These are phyloP conservation scores for Galaxea fascicularis DNA, from an alignment of 92 coral and sea anemone species.

Conservation along the genomic window DNA sequence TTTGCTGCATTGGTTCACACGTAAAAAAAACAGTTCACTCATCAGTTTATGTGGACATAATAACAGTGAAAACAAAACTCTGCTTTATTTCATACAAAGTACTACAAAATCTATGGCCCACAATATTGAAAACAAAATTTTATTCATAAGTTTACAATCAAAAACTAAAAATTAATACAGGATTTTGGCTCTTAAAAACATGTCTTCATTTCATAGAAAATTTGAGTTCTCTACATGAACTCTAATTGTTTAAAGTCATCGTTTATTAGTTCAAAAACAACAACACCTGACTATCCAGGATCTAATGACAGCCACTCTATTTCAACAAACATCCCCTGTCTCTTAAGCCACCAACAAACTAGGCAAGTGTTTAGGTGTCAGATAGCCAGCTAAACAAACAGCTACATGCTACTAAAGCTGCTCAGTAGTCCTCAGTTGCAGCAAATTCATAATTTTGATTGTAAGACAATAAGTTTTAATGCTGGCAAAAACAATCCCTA, in stretches of 20 bases:
- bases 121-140: not conserved
- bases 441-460: too few species aligned
- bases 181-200: not conserved
- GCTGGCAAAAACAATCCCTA: too few species aligned
- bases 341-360: not conserved
- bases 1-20: too few species aligned
- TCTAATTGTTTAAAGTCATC: not conserved
- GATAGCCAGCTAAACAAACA: too few species aligned
- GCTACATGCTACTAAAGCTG: too few species aligned
- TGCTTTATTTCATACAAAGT: slow-evolving; percentile 10
- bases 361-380: too few species aligned
- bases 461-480: too few species aligned
- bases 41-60: too few species aligned
- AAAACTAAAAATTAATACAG: not conserved
- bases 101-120: not conserved
- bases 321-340: too few species aligned
- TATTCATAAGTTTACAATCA: not conserved
- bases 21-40: too few species aligned
- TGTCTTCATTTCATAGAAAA: not conserved
- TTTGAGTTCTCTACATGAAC: not conserved
- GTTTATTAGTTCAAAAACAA: not conserved
- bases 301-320: not conserved
- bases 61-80: not conserved
- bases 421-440: too few species aligned
- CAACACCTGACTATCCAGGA: not conserved